Percentiles rank a stretch among this genome's conserved stretches.
These are phyloP conservation scores for Parapsyche elsis DNA, from an alignment of 1,140 invertebrate genomes.

Conservation along the genomic window DNA sequence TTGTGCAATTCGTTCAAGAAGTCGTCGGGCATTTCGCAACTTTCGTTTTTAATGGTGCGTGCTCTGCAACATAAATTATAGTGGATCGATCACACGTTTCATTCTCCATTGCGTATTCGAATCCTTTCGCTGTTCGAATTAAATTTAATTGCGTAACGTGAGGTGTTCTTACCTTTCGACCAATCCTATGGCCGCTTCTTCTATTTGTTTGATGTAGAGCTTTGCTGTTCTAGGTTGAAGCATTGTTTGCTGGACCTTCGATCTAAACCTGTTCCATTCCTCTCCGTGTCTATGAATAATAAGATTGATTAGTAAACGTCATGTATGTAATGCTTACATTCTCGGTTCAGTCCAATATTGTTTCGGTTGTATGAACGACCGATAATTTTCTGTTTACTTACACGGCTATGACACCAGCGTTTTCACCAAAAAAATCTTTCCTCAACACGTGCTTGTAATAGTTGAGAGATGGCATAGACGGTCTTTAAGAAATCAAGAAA, in stretches of 20 bases:
- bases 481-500: slow-evolving; percentile 64
- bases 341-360: too few relatives aligned
- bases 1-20: slow-evolving; percentile 87
- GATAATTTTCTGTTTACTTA: slow-evolving; percentile 65
- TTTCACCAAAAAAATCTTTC: slow-evolving; percentile 79
- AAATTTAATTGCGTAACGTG: neutral
- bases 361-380: too few relatives aligned
- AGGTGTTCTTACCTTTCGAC: slow-evolving; percentile 70
- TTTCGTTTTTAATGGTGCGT: slow-evolving; percentile 72
- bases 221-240: slow-evolving; percentile 80
- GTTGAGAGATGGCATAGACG: slow-evolving; percentile 84
- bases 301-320: too few relatives aligned
- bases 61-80: slow-evolving; percentile 58
- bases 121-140: neutral
- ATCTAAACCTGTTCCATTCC: slow-evolving; percentile 82
- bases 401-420: slow-evolving; percentile 82
- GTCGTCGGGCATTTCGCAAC: slow-evolving; percentile 77
- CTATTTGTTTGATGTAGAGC: slow-evolving; percentile 78
- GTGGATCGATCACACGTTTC: slow-evolving; percentile 15
- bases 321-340: too few relatives aligned
- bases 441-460: slow-evolving; percentile 82
- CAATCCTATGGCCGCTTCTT: slow-evolving; percentile 79
- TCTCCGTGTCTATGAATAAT: slow-evolving; percentile 76
- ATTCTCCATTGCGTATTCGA: neutral
- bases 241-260: slow-evolving; percentile 83